Evolutionary conservation across 2,888 invertebrate species (phyloP), one percentile per base, ranked within the genome.

Genomic region (Eupithecia exiguata): DNA sequence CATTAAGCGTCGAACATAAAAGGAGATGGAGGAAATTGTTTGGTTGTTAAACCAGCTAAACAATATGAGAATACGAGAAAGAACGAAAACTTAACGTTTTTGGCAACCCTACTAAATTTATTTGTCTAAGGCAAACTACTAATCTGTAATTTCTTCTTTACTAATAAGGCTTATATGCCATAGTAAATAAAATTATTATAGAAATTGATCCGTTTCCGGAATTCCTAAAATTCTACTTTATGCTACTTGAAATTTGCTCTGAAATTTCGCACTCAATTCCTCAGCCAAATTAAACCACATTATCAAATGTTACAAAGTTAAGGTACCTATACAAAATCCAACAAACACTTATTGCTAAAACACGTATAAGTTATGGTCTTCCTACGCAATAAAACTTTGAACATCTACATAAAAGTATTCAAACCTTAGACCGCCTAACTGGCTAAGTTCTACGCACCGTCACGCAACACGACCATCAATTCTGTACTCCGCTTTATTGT

Each of bases 381-480:
- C 65, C 38, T 38, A 53, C 10, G 30, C 63, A 67, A 72, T 75
- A 77, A 77, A 75, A 69, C 43, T 53, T 65, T 46, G 46, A 73
- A 77, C 72, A 68, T 68, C 71, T 72, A 70, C 71, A 53, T 68
- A 67, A 72, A 70, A 58, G 43, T 66, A 49, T 49, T 18, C 49
- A 66, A 67, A 40, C 67, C 62, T 49, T 30, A 65, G 38, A 40
- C 49, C 40, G 46, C 69, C 66, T 67, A 43, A 71, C 58, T 61
- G 38, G 35, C 46, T 62, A 71, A 69, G 62, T 67, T 75, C 69
- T 68, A 77, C 77, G 71, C 72, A 75, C 38, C 65, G 74, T 71
- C 77, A 77, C 77, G 77, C 77, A 58, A 76, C 38, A 36, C 30
- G 46, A 76, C 72, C 78, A 80, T 81, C 80, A 79, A 74, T 79